Evolutionary conservation across 23 tunicate genomes (phyloP), one percentile per base, ranked within the genome.

Genomic region (Trididemnum nubilum): DNA sequence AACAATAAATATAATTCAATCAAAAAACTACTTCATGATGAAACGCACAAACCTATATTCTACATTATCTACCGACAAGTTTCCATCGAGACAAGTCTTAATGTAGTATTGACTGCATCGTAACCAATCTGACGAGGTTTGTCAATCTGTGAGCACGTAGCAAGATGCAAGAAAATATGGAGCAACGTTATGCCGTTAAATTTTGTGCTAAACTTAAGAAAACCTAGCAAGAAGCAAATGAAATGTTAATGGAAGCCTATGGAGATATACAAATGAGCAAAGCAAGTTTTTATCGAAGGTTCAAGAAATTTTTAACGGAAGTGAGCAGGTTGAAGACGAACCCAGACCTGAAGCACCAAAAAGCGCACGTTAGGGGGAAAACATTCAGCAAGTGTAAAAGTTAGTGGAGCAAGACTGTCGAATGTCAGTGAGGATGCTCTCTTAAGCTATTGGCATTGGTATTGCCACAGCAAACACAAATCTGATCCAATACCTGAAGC

Each of bases 341-440:
- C 67, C 21, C 67, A 61, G 26, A 61, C n/a, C 67, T 61, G 67
- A 5, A 15, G 67, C 67, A 61, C 26, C 67, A 61, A 61, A 61
- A 61, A 61, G 25, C n/a, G 67, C 67, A 61, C 67, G 27, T 26
- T 12, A 61, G 67, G 67, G n/a, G 67, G 26, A 61, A 61, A 61
- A 61, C 67, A 61, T 61, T 61, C 67, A 61, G 67, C 26, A 61
- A 61, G 67, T 61, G 67, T 5, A 61, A 61, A 61, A 25, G 26
- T 61, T 61, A 61, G 67, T 61, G 67, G 21, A 21, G 67, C 67
- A 61, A 61, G 67, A 61, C 26, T 26, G 67, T 61, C 67, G 67
- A 61, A 12, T 61, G 67, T 61, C 26, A 21, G 67, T 61, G 67
- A 61, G 67, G 67, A 22, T 61, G 29, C 15, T 61, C 15, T 61